Percentiles rank a stretch among this genome's conserved stretches.
phyloP scores from a whole-genome alignment of 2,113 vertebrate genomes.

The Chloropsis hardwickii region DNA sequence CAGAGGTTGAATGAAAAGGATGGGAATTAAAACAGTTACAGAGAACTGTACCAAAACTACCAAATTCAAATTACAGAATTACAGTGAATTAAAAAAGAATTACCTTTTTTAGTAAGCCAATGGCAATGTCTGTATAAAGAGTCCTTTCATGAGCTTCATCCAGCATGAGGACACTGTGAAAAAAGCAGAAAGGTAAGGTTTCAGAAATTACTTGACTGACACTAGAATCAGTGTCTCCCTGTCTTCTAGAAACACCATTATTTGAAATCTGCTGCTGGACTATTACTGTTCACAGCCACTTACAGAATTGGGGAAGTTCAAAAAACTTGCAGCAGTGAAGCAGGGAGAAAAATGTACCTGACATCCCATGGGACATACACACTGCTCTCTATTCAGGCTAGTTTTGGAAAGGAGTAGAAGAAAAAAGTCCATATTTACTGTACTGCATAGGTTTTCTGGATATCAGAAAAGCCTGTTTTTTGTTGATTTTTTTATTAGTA shows the following conservation, averaged over 20 bases:
- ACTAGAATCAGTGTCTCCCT: background rate
- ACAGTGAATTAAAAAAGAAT: background rate
- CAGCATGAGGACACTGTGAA: constrained; percentile 87
- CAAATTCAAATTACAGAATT: background rate
- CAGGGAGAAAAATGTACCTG: background rate
- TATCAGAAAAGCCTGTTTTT: background rate
- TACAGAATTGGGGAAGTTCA: background rate
- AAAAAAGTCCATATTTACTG: background rate
- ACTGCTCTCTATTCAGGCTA: background rate
- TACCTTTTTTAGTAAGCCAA: constrained; percentile 97
- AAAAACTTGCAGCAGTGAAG: background rate
- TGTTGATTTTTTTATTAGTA: background rate
- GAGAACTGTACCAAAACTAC: background rate
- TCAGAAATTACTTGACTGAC: background rate
- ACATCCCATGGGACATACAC: rapidly evolving
- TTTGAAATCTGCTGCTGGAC: background rate
- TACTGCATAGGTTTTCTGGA: background rate
- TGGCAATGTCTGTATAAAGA: constrained; percentile 94
- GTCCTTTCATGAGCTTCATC: constrained; percentile 98
- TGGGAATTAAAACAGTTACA: background rate
- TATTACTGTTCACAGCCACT: background rate
- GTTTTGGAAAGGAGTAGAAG: background rate
- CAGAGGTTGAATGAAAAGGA: background rate
- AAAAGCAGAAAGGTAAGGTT: background rate
- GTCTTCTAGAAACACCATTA: background rate